Percentiles rank a stretch among this genome's conserved stretches.
Conservation (phyloP, 1,140 invertebrate genomes). For the Drosophila cardini region DNA sequence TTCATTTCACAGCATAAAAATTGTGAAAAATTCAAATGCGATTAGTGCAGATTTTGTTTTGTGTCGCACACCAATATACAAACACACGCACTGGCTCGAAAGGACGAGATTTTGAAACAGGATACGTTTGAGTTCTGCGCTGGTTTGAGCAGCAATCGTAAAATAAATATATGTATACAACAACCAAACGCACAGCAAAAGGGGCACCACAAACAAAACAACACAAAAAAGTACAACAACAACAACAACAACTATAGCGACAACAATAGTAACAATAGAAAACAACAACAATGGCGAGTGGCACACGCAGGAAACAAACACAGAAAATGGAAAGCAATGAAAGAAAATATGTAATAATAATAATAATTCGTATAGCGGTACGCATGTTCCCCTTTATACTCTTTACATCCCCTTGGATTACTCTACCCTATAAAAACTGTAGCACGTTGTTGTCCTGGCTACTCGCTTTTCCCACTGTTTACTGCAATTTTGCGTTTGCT, state of each 20-base stretch:
- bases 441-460: slow-evolving; percentile 38
- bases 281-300: slow-evolving; percentile 22
- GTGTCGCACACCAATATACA: slow-evolving; percentile 10
- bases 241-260: slow-evolving; percentile 22
- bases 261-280: slow-evolving; percentile 8
- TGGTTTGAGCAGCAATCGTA: slow-evolving; percentile 23
- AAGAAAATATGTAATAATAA: slow-evolving; percentile 73
- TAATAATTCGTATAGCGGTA: slow-evolving; percentile 63
- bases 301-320: slow-evolving; percentile 25
- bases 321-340: slow-evolving; percentile 46
- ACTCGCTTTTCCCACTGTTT: slow-evolving; percentile 58
- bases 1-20: slow-evolving; percentile 54
- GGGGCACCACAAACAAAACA: slow-evolving; percentile 10
- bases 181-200: slow-evolving; percentile 4
- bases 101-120: slow-evolving; percentile 18
- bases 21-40: slow-evolving; percentile 68
- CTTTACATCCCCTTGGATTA: background rate
- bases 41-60: slow-evolving; percentile 74
- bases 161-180: slow-evolving; percentile 29
- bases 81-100: slow-evolving; percentile 11
- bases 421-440: slow-evolving; percentile 14
- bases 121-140: slow-evolving; percentile 7
- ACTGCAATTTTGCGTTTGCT: slow-evolving; percentile 44
- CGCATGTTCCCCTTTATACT: slow-evolving; percentile 36
- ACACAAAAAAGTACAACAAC: background rate